phyloP scores from a whole-genome alignment of 2,797 vertebrate species.

The Sylvilagus floridanus region DNA sequence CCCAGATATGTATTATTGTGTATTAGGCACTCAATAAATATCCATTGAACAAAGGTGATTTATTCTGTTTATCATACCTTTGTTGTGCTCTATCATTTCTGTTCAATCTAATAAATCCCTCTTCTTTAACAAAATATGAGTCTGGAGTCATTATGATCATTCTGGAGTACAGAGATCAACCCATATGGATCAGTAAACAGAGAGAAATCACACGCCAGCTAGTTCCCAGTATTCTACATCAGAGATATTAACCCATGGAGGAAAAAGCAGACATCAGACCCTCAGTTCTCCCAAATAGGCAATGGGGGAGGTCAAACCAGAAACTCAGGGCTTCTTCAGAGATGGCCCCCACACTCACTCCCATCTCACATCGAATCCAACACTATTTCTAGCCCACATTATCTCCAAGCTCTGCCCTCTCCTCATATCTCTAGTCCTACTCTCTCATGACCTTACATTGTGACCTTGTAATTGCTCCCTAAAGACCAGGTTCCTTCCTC shows the following conservation, averaged over 20 bases:
- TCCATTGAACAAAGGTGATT: slow-evolving; percentile 18
- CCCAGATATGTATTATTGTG: background rate
- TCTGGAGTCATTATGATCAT: background rate
- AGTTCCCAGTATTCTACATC: background rate
- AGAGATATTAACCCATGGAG: background rate
- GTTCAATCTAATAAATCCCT: background rate
- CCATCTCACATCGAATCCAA: background rate
- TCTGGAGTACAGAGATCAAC: background rate
- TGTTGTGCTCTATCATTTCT: background rate
- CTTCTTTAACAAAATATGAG: background rate
- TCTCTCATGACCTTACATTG: background rate
- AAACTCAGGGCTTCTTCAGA: background rate
- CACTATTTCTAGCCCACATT: rapidly evolving
- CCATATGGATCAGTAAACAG: background rate
- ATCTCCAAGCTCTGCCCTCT: background rate
- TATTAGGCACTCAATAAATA: background rate
- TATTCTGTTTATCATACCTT: slow-evolving; percentile 41
- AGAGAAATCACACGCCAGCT: background rate
- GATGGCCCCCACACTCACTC: rapidly evolving
- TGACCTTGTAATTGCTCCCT: background rate
- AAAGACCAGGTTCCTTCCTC: background rate
- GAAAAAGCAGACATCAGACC: background rate
- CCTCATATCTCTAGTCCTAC: background rate
- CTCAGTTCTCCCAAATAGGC: rapidly evolving
- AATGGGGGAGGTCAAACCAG: background rate